Percentiles rank a stretch among this genome's conserved stretches.
Evolutionary conservation across 2,797 vertebrate species (phyloP).

Genomic region (Periophthalmus magnuspinnatus): DNA sequence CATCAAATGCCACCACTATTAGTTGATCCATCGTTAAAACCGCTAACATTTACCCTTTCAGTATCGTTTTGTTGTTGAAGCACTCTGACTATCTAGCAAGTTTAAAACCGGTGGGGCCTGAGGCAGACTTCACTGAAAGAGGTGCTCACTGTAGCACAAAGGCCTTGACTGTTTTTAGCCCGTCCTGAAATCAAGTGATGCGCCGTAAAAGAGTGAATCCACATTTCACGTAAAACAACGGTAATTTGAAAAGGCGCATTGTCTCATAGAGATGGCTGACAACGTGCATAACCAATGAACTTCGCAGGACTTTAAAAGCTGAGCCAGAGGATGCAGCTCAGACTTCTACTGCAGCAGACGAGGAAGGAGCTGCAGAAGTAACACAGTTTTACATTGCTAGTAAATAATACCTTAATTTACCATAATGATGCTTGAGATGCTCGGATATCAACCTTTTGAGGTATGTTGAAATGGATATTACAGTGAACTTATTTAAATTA

Average conservation of each 20-base stretch:
- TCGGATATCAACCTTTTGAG: conserved; percentile 90
- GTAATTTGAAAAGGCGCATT: conserved; percentile 79
- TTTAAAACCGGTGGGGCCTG: conserved; percentile 81
- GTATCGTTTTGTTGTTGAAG: conserved; percentile 17
- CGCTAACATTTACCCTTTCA: no score
- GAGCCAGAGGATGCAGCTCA: conserved; percentile 56
- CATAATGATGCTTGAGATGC: conserved; percentile 87
- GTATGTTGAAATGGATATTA: conserved; percentile 71
- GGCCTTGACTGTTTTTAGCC: conserved; percentile 83
- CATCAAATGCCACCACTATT: background rate
- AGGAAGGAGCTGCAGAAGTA: conserved; percentile 32
- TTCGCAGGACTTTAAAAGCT: conserved; percentile 82
- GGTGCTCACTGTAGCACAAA: conserved; percentile 83
- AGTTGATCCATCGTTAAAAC: no score
- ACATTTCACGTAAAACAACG: conserved; percentile 85
- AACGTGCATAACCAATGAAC: conserved; percentile 85
- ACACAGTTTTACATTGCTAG: conserved; percentile 14
- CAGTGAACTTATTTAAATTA: background rate
- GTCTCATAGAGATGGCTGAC: conserved; percentile 78
- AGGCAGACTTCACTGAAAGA: conserved; percentile 83
- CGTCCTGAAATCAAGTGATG: conserved; percentile 87
- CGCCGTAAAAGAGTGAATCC: conserved; percentile 76
- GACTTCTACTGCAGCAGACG: conserved; percentile 30
- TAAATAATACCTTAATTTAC: conserved; percentile 32
- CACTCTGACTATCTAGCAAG: conserved; percentile 56